A percentile compares a stretch with the other conserved stretches of the same genome.
phyloP scores from a whole-genome alignment of 2,113 vertebrate genomes.

The Carettochelys insculpta region DNA sequence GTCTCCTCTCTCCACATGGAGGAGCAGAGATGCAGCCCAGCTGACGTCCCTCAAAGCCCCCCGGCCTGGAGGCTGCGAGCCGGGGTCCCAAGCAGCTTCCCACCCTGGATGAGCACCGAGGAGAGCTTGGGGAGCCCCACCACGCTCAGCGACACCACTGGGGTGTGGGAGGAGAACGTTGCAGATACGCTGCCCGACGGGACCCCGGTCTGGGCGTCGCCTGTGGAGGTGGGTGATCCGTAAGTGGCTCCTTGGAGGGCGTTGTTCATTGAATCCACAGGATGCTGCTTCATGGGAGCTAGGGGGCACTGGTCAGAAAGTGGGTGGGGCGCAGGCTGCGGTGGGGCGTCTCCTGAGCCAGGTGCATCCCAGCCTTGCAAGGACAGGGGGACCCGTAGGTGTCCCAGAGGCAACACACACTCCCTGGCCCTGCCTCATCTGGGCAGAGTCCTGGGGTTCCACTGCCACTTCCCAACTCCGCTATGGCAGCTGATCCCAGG shows the following conservation, averaged over 20 bases:
- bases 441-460: too few relatives aligned
- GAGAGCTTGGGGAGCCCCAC: background rate
- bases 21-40: background rate
- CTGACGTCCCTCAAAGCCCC: background rate
- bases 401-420: too few relatives aligned
- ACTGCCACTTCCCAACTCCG: background rate
- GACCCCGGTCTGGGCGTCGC: slow-evolving; percentile 23
- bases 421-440: too few relatives aligned
- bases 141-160: background rate
- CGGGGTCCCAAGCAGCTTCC: background rate
- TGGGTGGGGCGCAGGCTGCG: rapidly evolving
- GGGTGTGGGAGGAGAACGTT: slow-evolving; percentile 8
- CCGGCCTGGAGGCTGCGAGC: background rate
- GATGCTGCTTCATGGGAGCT: background rate
- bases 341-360: background rate
- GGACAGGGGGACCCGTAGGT: background rate
- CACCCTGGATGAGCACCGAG: slow-evolving; percentile 5
- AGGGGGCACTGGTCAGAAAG: background rate
- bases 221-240: background rate
- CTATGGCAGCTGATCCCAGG: background rate
- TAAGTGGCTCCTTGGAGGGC: rapidly evolving
- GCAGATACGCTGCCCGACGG: slow-evolving; percentile 26
- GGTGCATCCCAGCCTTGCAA: background rate
- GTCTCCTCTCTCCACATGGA: background rate
- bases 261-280: background rate